Evolutionary conservation across 2,113 vertebrate species (phyloP).

Genomic region (Circaetus gallicus): DNA sequence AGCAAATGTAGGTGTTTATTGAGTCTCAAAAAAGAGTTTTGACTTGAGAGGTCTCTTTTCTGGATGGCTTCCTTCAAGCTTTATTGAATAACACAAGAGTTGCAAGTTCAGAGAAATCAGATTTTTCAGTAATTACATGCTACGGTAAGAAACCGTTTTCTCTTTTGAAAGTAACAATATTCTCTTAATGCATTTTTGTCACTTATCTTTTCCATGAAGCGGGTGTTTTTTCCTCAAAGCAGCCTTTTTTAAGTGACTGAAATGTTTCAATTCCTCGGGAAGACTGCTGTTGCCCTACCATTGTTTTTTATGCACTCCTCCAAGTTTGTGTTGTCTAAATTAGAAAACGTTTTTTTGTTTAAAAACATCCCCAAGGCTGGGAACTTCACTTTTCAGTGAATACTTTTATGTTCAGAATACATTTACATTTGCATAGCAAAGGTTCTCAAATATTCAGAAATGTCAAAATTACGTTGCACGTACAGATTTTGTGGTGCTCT

Average conservation of each 20-base stretch:
- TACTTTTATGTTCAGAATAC: neutral
- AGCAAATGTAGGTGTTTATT: neutral
- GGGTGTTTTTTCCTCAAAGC: neutral
- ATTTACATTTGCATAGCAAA: neutral
- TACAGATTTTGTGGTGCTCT: rapidly evolving
- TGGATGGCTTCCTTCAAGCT: neutral
- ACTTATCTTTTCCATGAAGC: neutral
- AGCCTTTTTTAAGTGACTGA: neutral
- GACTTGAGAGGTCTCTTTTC: neutral
- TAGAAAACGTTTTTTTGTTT: neutral
- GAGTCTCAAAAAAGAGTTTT: neutral
- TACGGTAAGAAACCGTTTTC: neutral
- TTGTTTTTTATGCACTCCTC: neutral
- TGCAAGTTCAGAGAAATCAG: neutral
- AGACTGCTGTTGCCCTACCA: neutral
- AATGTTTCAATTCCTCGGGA: neutral
- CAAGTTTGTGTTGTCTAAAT: neutral
- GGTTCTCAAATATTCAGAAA: neutral
- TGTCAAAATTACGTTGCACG: rapidly evolving
- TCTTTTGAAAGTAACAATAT: neutral
- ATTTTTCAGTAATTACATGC: neutral
- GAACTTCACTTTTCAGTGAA: neutral
- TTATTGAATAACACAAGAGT: neutral
- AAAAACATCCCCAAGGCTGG: neutral
- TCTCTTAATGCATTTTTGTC: neutral